phyloP scores from a whole-genome alignment of 2,888 invertebrate species.

The Drosophila prostipennis region DNA sequence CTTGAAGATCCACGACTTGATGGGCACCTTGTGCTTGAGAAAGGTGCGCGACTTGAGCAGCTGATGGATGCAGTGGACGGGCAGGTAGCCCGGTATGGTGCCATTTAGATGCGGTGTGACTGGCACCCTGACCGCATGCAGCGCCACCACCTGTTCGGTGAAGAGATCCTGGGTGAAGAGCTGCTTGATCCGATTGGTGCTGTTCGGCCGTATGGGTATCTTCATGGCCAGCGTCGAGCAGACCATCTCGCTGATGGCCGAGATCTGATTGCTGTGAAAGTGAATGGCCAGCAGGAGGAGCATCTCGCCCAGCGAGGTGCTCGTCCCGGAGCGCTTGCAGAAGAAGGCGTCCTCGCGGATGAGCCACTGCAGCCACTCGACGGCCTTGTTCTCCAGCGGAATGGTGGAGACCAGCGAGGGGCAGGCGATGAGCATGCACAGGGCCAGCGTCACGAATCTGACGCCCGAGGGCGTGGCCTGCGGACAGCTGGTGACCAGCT shows the following conservation, averaged over 20 bases:
- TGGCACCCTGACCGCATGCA: constrained; percentile 97
- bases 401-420: constrained; percentile 91
- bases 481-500: constrained; percentile 94
- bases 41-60: constrained; percentile 96
- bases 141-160: constrained; percentile 97
- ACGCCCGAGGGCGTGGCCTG: constrained; percentile 96
- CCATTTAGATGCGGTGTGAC: constrained; percentile 95
- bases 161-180: constrained; percentile 98
- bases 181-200: constrained; percentile 94
- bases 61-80: constrained; percentile 98
- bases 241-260: constrained; percentile 96
- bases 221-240: constrained; percentile 98
- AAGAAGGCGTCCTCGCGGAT: constrained; percentile 95
- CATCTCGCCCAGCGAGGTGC: constrained; percentile 97
- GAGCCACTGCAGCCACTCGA: constrained; percentile 97
- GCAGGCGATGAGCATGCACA: constrained; percentile 97
- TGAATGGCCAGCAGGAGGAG: constrained; percentile 97
- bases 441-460: constrained; percentile 94
- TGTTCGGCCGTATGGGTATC: constrained; percentile 92
- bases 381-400: constrained; percentile 93
- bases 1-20: constrained; percentile 97
- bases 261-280: constrained; percentile 97
- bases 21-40: constrained; percentile 97
- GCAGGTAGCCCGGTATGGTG: constrained; percentile 94
- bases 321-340: constrained; percentile 92